Conservation (phyloP, 2,888 invertebrate genomes). For the Cistogaster globosa region DNA sequence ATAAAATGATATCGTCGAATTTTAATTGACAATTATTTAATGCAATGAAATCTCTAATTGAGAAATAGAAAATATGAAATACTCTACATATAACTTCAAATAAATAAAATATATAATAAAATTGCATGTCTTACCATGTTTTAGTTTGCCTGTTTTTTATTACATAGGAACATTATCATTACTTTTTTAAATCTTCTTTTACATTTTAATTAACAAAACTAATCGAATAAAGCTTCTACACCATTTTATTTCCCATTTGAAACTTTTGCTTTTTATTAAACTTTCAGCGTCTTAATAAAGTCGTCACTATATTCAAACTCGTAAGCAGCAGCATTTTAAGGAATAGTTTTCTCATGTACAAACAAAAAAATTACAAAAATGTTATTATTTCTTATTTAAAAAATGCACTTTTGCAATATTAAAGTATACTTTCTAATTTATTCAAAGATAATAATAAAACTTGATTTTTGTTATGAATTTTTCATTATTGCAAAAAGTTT, state of each 20-base stretch:
- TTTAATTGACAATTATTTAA: too few species aligned
- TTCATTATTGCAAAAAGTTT: constrained; percentile 2
- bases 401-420: not conserved
- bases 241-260: too few species aligned
- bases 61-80: too few species aligned
- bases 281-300: not conserved
- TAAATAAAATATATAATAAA: not conserved
- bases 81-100: too few species aligned
- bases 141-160: not conserved
- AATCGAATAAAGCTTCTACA: not conserved
- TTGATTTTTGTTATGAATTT: not conserved
- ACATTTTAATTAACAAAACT: not conserved
- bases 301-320: not conserved
- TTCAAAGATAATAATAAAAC: not conserved
- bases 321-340: not conserved
- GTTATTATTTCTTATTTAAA: too few species aligned
- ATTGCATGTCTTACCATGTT: not conserved
- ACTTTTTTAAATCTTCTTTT: not conserved
- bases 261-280: too few species aligned
- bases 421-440: not conserved
- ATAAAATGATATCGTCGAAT: too few species aligned
- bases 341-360: not conserved
- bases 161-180: not conserved
- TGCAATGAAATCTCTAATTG: too few species aligned
- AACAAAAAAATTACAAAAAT: not conserved